Conservation (phyloP, 2,113 vertebrate species). For the Melospiza georgiana region DNA sequence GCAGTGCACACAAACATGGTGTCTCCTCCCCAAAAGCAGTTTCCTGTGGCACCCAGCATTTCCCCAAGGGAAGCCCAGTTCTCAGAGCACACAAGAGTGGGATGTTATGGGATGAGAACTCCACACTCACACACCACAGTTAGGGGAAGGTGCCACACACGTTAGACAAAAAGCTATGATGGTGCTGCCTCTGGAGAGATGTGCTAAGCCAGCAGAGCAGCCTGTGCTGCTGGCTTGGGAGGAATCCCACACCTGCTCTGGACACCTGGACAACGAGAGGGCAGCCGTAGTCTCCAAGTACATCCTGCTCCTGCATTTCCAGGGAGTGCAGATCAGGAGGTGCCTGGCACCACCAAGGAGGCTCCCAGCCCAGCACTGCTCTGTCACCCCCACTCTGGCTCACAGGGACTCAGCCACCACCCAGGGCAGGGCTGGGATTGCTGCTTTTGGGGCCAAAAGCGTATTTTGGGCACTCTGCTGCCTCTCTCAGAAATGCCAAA, state of each 20-base stretch:
- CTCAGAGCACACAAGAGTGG: conserved; percentile 17
- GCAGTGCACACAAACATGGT: fast-evolving
- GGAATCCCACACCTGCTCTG: not conserved
- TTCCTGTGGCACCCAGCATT: not conserved
- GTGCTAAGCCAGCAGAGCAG: not conserved
- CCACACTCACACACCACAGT: conserved; percentile 61
- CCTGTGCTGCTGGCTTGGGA: not conserved
- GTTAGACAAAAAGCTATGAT: conserved; percentile 70
- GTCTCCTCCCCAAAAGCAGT: fast-evolving
- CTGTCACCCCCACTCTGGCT: fast-evolving
- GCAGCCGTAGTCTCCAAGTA: fast-evolving
- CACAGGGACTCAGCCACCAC: not conserved
- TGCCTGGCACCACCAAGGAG: not conserved
- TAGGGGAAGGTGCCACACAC: conserved; percentile 65
- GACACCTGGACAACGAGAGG: not conserved
- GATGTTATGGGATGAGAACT: conserved; percentile 64
- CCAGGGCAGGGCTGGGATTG: not conserved
- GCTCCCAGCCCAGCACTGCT: not conserved
- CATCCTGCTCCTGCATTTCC: not conserved
- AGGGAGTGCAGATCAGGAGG: not conserved
- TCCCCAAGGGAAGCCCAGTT: conserved; percentile 79
- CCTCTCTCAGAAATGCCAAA: not conserved
- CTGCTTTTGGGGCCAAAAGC: not conserved
- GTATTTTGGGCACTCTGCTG: not conserved
- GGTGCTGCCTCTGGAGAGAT: not conserved